Evolutionary conservation across 2,113 vertebrate species (phyloP).

Genomic region (Panthera tigris): DNA sequence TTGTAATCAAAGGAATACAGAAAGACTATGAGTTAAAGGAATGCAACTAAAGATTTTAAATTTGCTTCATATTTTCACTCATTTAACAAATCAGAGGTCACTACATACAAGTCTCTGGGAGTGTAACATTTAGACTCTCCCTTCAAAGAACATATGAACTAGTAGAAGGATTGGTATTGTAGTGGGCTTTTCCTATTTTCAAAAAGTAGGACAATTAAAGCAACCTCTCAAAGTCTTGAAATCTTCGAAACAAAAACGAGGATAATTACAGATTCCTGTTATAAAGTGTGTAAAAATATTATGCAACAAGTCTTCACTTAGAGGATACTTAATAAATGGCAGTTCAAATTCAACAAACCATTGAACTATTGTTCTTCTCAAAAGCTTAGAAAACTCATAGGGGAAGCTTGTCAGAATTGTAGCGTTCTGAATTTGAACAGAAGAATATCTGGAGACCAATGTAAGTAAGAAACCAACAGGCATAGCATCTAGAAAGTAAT

Average conservation of each 20-base stretch:
- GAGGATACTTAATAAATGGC: neutral
- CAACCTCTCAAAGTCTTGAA: neutral
- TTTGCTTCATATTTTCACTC: neutral
- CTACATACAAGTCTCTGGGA: neutral
- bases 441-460: neutral
- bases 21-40: neutral
- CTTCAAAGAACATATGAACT: neutral
- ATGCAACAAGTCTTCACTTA: neutral
- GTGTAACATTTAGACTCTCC: neutral
- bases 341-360: neutral
- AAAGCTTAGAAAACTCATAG: neutral
- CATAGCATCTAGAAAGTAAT: neutral
- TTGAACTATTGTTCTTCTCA: neutral
- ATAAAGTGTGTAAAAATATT: neutral
- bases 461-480: neutral
- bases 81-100: neutral
- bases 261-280: neutral
- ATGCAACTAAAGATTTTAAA: neutral
- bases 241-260: neutral
- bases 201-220: neutral
- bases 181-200: neutral
- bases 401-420: neutral
- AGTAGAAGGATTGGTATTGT: neutral
- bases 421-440: neutral
- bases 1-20: neutral